These are phyloP conservation scores for Corythornis leucogaster DNA, from an alignment of 2,797 vertebrate genomes.

Conservation along the genomic window DNA sequence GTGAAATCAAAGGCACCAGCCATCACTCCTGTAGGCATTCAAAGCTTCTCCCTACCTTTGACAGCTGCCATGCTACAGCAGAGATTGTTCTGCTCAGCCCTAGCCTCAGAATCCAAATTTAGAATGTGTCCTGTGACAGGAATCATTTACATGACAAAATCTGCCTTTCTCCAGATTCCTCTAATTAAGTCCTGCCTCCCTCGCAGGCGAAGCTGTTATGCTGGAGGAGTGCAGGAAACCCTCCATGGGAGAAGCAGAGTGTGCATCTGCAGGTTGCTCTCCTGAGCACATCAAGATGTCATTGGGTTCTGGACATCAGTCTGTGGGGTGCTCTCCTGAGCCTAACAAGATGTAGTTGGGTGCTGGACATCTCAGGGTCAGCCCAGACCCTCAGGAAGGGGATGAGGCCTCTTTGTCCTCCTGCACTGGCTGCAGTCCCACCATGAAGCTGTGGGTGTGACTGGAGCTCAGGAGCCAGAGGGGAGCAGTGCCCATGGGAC, in stretches of 20 bases:
- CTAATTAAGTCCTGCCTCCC: conserved; percentile 67
- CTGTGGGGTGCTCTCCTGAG: neutral
- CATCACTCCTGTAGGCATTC: conserved; percentile 50
- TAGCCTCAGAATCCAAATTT: conserved; percentile 67
- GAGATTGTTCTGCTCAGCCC: conserved; percentile 70
- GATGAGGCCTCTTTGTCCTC: neutral
- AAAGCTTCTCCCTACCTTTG: conserved; percentile 61
- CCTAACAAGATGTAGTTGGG: neutral
- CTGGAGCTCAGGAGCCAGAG: neutral
- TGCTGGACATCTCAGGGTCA: neutral
- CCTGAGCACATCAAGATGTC: neutral
- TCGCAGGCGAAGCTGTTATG: neutral
- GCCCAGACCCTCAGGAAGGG: neutral
- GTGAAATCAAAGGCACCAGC: conserved; percentile 59
- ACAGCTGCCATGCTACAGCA: conserved; percentile 37
- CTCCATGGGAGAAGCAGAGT: neutral
- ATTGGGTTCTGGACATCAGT: neutral
- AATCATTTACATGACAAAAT: conserved; percentile 75
- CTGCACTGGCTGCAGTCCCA: neutral
- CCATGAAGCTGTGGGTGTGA: neutral
- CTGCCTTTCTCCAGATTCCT: conserved; percentile 65
- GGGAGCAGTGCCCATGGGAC: neutral
- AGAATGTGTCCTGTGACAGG: conserved; percentile 60
- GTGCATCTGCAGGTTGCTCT: neutral
- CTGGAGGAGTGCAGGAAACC: conserved; percentile 22